Evolutionary conservation across 1,140 invertebrate genomes (phyloP).

Genomic region (Neoseiulus cucumeris): DNA sequence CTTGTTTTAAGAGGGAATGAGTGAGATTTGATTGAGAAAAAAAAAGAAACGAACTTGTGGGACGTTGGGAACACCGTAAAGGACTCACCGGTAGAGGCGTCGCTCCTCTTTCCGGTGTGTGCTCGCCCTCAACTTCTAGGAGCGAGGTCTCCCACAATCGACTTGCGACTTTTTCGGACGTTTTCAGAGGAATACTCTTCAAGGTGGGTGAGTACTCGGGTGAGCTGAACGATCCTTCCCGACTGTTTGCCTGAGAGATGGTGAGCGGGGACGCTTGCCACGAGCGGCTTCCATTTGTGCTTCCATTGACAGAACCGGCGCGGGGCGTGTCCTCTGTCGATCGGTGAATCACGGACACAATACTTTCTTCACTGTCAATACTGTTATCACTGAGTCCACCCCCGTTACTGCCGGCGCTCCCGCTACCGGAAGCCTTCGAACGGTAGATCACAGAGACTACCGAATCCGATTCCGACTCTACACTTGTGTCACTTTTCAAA

Average conservation of each 20-base stretch:
- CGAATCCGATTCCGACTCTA: conserved; percentile 7
- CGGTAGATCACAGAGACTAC: conserved; percentile 2
- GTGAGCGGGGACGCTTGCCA: conserved; percentile 17
- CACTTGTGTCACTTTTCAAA: conserved; percentile 20
- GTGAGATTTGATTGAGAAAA: too few relatives aligned
- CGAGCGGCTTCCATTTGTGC: conserved; percentile 14
- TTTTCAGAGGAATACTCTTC: neutral
- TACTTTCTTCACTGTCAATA: conserved; percentile 23
- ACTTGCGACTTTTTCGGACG: neutral
- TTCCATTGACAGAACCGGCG: conserved; percentile 12
- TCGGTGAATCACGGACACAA: conserved; percentile 28
- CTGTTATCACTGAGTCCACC: conserved; percentile 39
- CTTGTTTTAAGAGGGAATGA: too few relatives aligned
- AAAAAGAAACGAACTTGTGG: too few relatives aligned
- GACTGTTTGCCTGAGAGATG: conserved; percentile 9
- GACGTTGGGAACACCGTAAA: neutral
- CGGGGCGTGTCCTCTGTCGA: conserved; percentile 9
- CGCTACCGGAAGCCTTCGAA: conserved; percentile 13
- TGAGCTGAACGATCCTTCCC: conserved; percentile 6
- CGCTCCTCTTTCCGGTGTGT: neutral
- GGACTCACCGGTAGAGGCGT: neutral
- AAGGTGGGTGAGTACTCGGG: conserved; percentile 1
- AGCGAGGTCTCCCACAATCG: neutral
- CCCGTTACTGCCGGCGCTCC: conserved; percentile 44
- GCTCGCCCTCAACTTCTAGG: neutral